These are phyloP conservation scores for Motacilla alba DNA, from an alignment of 2,113 vertebrate genomes.

Conservation along the genomic window DNA sequence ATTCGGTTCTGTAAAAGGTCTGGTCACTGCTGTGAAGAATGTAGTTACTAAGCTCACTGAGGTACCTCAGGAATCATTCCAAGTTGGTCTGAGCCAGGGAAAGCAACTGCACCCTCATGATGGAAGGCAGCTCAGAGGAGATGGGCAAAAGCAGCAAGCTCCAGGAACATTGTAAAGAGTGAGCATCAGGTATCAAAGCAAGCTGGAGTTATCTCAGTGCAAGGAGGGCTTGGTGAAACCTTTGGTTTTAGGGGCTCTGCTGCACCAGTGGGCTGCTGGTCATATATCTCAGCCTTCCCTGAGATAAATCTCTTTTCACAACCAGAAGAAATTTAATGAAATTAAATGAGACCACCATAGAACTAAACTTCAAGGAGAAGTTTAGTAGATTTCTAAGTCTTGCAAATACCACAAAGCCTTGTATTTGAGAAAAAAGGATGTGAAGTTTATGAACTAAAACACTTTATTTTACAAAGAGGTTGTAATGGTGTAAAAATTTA, in stretches of 20 bases:
- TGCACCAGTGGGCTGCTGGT: not conserved
- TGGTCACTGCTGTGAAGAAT: accelerated
- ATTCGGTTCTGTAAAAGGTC: not conserved
- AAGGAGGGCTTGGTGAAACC: not conserved
- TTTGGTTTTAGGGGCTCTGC: not conserved
- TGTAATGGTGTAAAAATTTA: not conserved
- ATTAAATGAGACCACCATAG: not conserved
- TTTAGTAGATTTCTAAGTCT: not conserved
- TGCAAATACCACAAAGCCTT: not conserved
- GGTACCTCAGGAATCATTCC: not conserved
- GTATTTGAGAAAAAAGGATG: not conserved
- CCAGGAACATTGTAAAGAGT: not conserved
- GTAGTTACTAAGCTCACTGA: not conserved
- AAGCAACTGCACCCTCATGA: accelerated
- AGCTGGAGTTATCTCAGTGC: not conserved
- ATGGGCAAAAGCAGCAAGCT: not conserved
- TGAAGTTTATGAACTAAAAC: not conserved
- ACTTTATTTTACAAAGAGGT: not conserved
- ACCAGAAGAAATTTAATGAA: not conserved
- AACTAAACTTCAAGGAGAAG: not conserved
- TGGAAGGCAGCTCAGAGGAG: not conserved
- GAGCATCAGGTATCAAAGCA: not conserved
- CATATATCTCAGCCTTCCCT: not conserved
- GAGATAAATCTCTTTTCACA: not conserved
- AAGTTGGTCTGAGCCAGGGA: not conserved